phyloP scores from a whole-genome alignment of 2,888 invertebrate species.

The Fissipunctia ypsillon region DNA sequence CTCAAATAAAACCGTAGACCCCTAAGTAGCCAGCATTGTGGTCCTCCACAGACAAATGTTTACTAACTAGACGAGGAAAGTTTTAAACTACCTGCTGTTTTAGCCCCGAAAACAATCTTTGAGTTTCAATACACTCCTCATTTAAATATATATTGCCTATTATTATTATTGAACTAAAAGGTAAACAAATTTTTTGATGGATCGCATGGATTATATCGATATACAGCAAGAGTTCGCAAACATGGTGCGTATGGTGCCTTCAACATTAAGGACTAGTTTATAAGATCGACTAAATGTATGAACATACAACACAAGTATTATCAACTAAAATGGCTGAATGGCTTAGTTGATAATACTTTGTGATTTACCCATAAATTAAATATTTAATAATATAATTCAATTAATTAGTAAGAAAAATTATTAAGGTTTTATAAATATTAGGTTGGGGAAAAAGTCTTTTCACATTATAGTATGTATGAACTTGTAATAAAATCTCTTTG shows the following conservation, averaged over 20 bases:
- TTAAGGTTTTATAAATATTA: neutral
- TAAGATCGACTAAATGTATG: neutral
- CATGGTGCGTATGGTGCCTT: neutral
- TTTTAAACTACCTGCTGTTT: constrained; percentile 48
- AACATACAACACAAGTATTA: too few species aligned
- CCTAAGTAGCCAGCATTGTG: constrained; percentile 18
- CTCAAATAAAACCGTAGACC: constrained; percentile 37
- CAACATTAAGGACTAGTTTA: neutral
- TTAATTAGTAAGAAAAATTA: too few species aligned
- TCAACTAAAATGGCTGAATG: too few species aligned
- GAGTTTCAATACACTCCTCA: constrained; percentile 14
- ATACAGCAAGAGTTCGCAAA: neutral
- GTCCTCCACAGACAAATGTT: constrained; percentile 45
- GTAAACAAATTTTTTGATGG: neutral
- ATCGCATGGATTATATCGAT: neutral
- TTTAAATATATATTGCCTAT: constrained; percentile 14
- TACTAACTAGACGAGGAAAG: constrained; percentile 31
- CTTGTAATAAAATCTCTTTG: too few species aligned
- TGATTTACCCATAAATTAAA: neutral
- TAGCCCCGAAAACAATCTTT: constrained; percentile 28
- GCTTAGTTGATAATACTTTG: neutral
- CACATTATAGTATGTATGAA: too few species aligned
- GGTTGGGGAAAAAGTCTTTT: too few species aligned
- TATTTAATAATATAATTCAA: neutral
- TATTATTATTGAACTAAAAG: neutral